Base-by-base conservation (phyloP, 2,113 vertebrate species). In the Colistium nudipinnis region DNA sequence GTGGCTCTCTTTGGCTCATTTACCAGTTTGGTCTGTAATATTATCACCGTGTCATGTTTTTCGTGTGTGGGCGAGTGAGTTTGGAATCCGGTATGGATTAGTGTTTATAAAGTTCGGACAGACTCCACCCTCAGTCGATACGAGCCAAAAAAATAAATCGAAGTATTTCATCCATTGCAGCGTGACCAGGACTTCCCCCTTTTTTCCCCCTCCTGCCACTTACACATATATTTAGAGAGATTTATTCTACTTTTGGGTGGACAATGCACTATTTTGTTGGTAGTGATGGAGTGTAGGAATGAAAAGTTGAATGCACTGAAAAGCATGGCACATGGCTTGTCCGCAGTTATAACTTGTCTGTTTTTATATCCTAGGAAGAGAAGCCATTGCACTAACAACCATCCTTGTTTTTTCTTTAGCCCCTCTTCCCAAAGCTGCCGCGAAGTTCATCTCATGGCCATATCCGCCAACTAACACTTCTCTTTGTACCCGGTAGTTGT, bases 401-500 rank as follows among this genome's bases (percentile, higher is more conserved):
- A 52, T 25, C 13, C 48, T 36, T 38, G 52, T 62, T 55, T 35
- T 36, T 36, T 25, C n/a, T 44, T 31, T 31, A 83, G 67, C 59
- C 74, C 65, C 76, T 81, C 53, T 66, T 75, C 64, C 62, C 52
- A 41, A 74, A 81, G 67, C 78, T 62, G 83, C 45, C 8, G 47
- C 16, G 66, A 53, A 30, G 76, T 81, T 82, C 82, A 74, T 73
- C 63, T 83, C 82, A 71, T 66, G 78, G 71, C 80, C 87, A 81
- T 59, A 49, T 82, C 81, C 74, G 80, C 82, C 78, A 24, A 84
- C 86, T 86, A 78, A 83, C 80, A 87, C 77, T 90, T 82, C 74
- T 87, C 68, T 79, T 80, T 91, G 83, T 95, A 93, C 91, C 77
- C 96, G 94, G 91, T 95, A 93, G 93, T 95, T 96, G 92, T 95